These are phyloP conservation scores for Hylia prasina DNA, from an alignment of 2,113 vertebrate species.

Conservation along the genomic window DNA sequence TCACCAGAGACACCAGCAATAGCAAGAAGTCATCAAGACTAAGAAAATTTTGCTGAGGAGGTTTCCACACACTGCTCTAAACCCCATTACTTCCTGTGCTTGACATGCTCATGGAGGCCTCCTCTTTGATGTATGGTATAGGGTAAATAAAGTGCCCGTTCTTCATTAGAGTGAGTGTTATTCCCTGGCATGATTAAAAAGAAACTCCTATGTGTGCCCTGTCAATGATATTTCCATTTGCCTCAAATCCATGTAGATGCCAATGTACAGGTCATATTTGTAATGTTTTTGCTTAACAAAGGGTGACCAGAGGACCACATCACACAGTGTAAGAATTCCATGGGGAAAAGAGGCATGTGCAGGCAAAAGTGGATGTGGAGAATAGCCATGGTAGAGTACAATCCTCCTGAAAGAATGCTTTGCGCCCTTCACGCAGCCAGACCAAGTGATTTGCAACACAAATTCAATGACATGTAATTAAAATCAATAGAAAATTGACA, in stretches of 20 bases:
- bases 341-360: neutral
- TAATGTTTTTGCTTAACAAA: neutral
- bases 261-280: neutral
- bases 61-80: neutral
- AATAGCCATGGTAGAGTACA: neutral
- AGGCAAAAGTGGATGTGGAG: neutral
- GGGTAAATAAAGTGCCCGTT: neutral
- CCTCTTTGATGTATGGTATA: neutral
- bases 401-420: neutral
- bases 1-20: neutral
- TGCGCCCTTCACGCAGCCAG: neutral
- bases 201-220: neutral
- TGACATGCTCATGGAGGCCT: neutral
- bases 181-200: neutral
- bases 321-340: neutral
- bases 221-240: neutral
- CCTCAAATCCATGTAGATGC: neutral
- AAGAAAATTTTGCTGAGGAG: conserved; percentile 25
- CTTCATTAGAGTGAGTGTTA: neutral
- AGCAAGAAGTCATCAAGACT: neutral
- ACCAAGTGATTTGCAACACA: neutral
- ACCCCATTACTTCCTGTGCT: neutral
- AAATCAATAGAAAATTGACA: conserved; percentile 43
- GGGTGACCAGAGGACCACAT: neutral
- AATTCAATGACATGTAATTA: conserved; percentile 27